Evolutionary conservation across 2,113 vertebrate genomes (phyloP).

Genomic region (cat (Felis catus)): DNA sequence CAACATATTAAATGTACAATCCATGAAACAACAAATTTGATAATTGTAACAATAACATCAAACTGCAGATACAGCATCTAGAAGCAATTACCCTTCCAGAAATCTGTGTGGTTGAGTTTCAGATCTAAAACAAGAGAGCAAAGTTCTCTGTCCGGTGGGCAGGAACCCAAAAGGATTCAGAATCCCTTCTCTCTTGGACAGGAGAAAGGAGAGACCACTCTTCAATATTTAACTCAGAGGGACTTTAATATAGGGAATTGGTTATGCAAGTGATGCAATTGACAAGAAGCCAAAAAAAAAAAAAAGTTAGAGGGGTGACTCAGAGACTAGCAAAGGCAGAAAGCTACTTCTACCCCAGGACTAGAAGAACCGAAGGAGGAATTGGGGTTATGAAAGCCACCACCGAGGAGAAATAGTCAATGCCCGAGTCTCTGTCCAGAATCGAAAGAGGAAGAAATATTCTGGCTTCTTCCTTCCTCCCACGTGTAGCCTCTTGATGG

Average conservation of each 20-base stretch:
- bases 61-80: not conserved
- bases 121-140: not conserved
- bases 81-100: not conserved
- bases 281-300: not conserved
- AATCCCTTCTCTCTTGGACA: not conserved
- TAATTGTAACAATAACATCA: not conserved
- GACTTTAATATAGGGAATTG: not conserved
- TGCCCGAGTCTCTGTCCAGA: not conserved
- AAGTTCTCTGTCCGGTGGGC: not conserved
- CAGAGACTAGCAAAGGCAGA: not conserved
- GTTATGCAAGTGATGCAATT: not conserved
- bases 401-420: not conserved
- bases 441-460: not conserved
- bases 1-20: no score
- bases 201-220: not conserved
- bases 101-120: constrained; percentile 21
- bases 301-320: not conserved
- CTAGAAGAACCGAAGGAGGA: not conserved
- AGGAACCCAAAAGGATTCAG: not conserved
- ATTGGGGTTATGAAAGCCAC: not conserved
- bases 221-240: constrained; percentile 19
- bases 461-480: not conserved
- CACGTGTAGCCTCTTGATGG: not conserved
- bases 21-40: not conserved
- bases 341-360: not conserved